Conservation (phyloP, 1,140 invertebrate species). For the Potamilus streckersoni region DNA sequence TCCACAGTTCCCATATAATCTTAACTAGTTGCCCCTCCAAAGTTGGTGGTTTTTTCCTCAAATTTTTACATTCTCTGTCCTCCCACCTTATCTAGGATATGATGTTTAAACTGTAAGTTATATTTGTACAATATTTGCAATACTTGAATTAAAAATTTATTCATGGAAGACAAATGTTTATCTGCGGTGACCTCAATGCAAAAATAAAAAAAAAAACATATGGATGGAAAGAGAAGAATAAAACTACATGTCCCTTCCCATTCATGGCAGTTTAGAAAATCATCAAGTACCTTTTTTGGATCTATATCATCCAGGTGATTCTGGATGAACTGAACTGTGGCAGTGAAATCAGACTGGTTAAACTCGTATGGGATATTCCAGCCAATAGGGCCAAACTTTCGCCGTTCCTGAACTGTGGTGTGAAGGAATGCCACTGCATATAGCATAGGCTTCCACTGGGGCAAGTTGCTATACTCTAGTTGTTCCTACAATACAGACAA, state of each 20-base stretch:
- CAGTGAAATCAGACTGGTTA: constrained; percentile 96
- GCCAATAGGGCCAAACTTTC: constrained; percentile 95
- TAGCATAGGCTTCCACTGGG: constrained; percentile 93
- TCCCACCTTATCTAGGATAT: too few species aligned
- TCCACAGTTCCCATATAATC: too few species aligned
- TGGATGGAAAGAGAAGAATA: neutral
- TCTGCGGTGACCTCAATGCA: neutral
- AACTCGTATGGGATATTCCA: constrained; percentile 99
- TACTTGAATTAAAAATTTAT: too few species aligned
- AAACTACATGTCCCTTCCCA: too few species aligned
- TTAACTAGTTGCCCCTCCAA: too few species aligned
- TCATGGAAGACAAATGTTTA: neutral
- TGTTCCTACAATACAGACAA: constrained; percentile 74
- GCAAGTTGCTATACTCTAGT: constrained; percentile 90
- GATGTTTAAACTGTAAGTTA: too few species aligned
- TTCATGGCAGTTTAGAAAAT: neutral
- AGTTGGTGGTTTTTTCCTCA: too few species aligned
- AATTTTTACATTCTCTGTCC: too few species aligned
- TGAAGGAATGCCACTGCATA: constrained; percentile 92
- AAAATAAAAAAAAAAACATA: neutral
- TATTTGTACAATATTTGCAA: too few species aligned
- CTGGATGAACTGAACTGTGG: constrained; percentile 95
- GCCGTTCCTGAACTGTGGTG: constrained; percentile 77
- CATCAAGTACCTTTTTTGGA: constrained; percentile 80
- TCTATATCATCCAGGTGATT: constrained; percentile 98